Percentiles rank a stretch among this genome's conserved stretches.
These are phyloP conservation scores for Urocynchramus pylzowi DNA, from an alignment of 2,113 vertebrate species.

Conservation along the genomic window DNA sequence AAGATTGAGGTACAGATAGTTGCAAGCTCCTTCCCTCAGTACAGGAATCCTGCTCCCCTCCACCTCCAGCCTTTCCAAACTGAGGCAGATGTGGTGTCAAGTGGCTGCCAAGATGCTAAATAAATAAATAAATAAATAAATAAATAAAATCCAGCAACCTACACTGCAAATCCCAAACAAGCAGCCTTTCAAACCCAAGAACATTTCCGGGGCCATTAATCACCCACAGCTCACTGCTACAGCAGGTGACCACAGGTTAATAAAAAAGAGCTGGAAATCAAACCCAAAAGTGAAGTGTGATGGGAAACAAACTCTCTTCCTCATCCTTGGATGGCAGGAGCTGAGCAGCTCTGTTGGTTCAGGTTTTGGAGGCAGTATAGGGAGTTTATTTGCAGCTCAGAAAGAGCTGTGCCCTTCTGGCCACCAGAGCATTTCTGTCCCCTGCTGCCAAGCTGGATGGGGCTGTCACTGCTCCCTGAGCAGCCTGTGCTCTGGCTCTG, in stretches of 20 bases:
- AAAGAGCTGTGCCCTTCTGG: neutral
- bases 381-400: neutral
- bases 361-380: no score
- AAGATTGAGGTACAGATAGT: neutral
- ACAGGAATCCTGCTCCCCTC: neutral
- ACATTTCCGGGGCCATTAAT: constrained; percentile 68
- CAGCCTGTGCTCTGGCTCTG: neutral
- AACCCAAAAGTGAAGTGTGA: neutral
- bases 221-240: constrained; percentile 20
- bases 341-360: neutral
- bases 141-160: neutral
- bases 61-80: constrained; percentile 19
- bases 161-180: constrained; percentile 50
- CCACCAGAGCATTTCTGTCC: neutral
- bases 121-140: neutral
- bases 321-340: neutral
- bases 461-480: neutral
- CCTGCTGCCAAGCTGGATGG: neutral
- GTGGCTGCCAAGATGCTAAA: constrained; percentile 4
- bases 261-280: constrained; percentile 37
- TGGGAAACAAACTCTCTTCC: neutral
- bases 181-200: constrained; percentile 43
- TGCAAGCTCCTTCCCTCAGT: neutral
- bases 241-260: constrained; percentile 54
- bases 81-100: constrained; percentile 31